Conservation (phyloP, 2,113 vertebrate genomes). For the Dasyurus viverrinus region DNA sequence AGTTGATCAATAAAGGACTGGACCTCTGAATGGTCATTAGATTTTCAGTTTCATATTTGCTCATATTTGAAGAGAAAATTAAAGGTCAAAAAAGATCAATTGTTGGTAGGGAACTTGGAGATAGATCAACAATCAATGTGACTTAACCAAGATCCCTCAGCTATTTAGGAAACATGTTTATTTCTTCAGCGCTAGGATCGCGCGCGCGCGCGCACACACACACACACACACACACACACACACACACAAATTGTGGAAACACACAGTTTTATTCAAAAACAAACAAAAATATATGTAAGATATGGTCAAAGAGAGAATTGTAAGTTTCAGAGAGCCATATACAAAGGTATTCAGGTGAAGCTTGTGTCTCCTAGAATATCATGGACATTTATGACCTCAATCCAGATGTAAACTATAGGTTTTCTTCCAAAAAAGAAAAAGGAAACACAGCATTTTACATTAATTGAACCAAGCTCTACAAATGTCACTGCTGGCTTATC, state of each 20-base stretch:
- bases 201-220: too few relatives aligned
- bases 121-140: too few relatives aligned
- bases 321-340: background rate
- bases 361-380: background rate
- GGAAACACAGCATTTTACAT: slow-evolving; percentile 58
- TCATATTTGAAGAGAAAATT: too few relatives aligned
- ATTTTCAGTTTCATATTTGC: background rate
- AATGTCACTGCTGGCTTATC: slow-evolving; percentile 54
- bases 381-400: slow-evolving; percentile 56
- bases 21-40: background rate
- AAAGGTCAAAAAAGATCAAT: too few relatives aligned
- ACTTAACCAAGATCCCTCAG: too few relatives aligned
- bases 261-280: too few relatives aligned
- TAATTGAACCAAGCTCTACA: slow-evolving; percentile 66
- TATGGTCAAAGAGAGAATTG: background rate
- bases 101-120: too few relatives aligned
- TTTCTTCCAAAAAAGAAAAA: slow-evolving; percentile 69
- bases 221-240: too few relatives aligned
- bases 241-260: too few relatives aligned
- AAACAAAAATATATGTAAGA: background rate
- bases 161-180: too few relatives aligned
- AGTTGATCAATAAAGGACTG: background rate
- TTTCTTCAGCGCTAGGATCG: too few relatives aligned
- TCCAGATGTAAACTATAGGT: slow-evolving; percentile 68
- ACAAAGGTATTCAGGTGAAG: background rate